These are phyloP conservation scores for Drosophila paramelanica DNA, from an alignment of 2,888 invertebrate species.

Conservation along the genomic window DNA sequence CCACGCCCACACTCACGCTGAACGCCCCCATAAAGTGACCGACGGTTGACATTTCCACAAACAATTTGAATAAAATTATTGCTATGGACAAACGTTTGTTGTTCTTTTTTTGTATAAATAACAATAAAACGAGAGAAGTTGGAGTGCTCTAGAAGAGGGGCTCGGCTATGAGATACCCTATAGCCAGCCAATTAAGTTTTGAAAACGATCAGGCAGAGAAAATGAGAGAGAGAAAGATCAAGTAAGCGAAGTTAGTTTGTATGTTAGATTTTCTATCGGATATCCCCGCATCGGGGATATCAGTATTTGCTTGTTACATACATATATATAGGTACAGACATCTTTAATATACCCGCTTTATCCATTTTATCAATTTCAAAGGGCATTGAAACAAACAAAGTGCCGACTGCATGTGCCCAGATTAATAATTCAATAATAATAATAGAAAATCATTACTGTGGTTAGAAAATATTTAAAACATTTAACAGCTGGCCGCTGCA, in stretches of 20 bases:
- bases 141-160: background rate
- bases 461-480: slow-evolving; percentile 41
- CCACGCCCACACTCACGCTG: slow-evolving; percentile 49
- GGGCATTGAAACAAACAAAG: slow-evolving; percentile 37
- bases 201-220: too few species aligned
- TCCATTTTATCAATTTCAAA: too few species aligned
- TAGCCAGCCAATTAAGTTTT: too few species aligned
- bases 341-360: too few species aligned
- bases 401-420: slow-evolving; percentile 64
- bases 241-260: too few species aligned
- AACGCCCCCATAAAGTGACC: slow-evolving; percentile 32
- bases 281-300: too few species aligned
- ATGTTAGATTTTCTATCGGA: too few species aligned
- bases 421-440: slow-evolving; percentile 48
- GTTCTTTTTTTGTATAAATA: slow-evolving; percentile 4
- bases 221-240: too few species aligned
- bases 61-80: slow-evolving; percentile 69
- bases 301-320: too few species aligned
- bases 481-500: slow-evolving; percentile 51
- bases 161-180: slow-evolving; percentile 2
- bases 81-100: slow-evolving; percentile 27
- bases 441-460: slow-evolving; percentile 16
- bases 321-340: too few species aligned
- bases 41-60: slow-evolving; percentile 50
- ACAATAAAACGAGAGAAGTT: slow-evolving; percentile 2